These are phyloP conservation scores for Phacellophora camtschatica DNA, from an alignment of 30 jellyfish, hydroid and myxozoan species.

Conservation along the genomic window DNA sequence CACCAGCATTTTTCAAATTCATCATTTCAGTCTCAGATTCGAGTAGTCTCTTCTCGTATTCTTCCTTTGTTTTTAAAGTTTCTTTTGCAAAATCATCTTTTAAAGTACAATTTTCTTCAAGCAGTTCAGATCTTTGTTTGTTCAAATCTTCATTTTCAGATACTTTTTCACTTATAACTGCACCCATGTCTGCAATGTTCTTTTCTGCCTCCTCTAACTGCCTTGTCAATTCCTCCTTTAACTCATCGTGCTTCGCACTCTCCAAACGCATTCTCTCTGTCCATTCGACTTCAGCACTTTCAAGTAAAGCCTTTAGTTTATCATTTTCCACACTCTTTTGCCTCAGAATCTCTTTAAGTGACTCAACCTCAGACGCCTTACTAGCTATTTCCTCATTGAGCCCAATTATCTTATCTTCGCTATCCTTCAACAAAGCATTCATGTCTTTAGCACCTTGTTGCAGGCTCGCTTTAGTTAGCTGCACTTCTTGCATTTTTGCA, in stretches of 20 bases:
- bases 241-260: background rate
- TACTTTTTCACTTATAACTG: background rate
- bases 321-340: background rate
- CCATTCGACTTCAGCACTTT: background rate
- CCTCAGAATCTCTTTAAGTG: background rate
- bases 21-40: background rate
- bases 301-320: background rate
- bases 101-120: background rate
- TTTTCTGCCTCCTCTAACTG: background rate
- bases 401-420: background rate
- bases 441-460: constrained; percentile 7
- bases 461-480: constrained; percentile 2
- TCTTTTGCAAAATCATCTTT: background rate
- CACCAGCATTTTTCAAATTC: constrained; percentile 24
- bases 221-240: constrained; percentile 1
- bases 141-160: background rate
- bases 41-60: constrained; percentile 7
- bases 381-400: background rate
- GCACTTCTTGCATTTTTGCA: background rate
- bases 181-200: background rate
- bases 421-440: background rate
- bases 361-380: background rate
- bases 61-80: background rate
- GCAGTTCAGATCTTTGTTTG: background rate
- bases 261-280: background rate